phyloP scores from a whole-genome alignment of 2,113 vertebrate genomes.

The Lates calcarifer region DNA sequence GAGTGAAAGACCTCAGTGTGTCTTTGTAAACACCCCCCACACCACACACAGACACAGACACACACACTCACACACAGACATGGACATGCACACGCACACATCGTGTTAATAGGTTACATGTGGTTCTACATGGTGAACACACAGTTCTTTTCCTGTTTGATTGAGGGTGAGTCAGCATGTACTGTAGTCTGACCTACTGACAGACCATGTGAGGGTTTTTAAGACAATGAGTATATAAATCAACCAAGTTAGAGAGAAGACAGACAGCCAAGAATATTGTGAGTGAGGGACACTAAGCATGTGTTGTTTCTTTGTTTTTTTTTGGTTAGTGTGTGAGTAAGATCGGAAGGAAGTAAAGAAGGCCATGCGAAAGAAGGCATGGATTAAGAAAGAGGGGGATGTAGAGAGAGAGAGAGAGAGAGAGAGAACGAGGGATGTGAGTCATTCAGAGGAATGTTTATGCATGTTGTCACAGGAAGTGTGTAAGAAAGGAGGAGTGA shows the following conservation, averaged over 20 bases:
- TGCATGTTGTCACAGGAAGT: conserved; percentile 59
- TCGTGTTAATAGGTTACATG: conserved; percentile 59
- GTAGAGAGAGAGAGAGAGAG: conserved; percentile 9
- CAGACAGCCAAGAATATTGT: neutral
- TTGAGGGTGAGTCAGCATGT: conserved; percentile 59
- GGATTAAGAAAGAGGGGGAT: conserved; percentile 20
- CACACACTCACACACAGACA: conserved; percentile 24
- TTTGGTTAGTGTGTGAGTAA: conserved; percentile 42
- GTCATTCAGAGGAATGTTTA: conserved; percentile 66
- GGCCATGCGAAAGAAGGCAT: conserved; percentile 3
- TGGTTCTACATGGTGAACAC: conserved; percentile 47
- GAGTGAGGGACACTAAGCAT: neutral
- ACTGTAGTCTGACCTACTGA: conserved; percentile 40
- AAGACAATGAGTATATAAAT: neutral
- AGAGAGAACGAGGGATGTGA: conserved; percentile 53
- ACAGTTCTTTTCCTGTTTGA: conserved; percentile 29
- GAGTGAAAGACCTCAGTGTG: conserved; percentile 80
- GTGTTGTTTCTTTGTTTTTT: conserved; percentile 45
- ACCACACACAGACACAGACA: conserved; percentile 16
- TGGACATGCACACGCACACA: conserved; percentile 25
- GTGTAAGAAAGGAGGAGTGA: neutral
- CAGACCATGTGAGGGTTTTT: conserved; percentile 40
- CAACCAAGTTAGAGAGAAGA: conserved; percentile 6
- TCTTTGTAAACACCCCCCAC: conserved; percentile 53
- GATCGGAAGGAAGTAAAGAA: conserved; percentile 62